Evolutionary conservation across 2,797 vertebrate genomes (phyloP), one percentile per base, ranked within the genome.

Genomic region (Anguilla pacifica): DNA sequence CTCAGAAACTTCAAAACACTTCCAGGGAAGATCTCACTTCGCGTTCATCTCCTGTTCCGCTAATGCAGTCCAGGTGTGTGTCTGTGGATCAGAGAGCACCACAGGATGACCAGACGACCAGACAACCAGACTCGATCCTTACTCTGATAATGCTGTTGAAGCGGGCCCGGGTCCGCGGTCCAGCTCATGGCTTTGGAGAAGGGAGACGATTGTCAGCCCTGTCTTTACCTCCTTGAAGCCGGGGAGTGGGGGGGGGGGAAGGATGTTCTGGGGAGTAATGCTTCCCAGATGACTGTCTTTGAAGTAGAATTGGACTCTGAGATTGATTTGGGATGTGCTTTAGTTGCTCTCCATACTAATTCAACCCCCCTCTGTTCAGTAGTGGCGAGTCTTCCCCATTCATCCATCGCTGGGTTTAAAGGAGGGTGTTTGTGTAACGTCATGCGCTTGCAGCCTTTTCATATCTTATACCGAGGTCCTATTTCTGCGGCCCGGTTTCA

Each of bases 1-100:
- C 55, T 83, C 28, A 81, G 61, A 57, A 72, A 87, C 86, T 64
- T 81, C 17, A 31, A 39, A 79, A 79, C 17, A 53, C n/a, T 77
- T 88, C 53, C 49, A 55, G 74, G 13, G 39, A 83, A 84, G 55
- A 85, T 31, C 57, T n/a, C 35, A 61, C 39, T 39, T 59, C 4
- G 13, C 55, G 11, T 31, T 81, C 74, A 61, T 10, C 79, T 31
- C 15, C 35, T 57, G 46, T 83, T 43, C 49, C 72, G 83, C 74
- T 92, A 85, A 92, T 88, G 88, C 89, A 61, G 88, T 84, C 88
- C 92, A 92, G 90, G 88, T 91, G 91, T 87, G 77, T 22, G 31
- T n/a, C 79, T 64, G 53, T 25, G 79, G 64, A 82, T 67, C 39
- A n/a, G 25, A 85, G 87, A 53, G 77, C 53, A 25, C 11, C 11